Base-by-base conservation (phyloP, 2,113 vertebrate species). In the Nesoenas mayeri region DNA sequence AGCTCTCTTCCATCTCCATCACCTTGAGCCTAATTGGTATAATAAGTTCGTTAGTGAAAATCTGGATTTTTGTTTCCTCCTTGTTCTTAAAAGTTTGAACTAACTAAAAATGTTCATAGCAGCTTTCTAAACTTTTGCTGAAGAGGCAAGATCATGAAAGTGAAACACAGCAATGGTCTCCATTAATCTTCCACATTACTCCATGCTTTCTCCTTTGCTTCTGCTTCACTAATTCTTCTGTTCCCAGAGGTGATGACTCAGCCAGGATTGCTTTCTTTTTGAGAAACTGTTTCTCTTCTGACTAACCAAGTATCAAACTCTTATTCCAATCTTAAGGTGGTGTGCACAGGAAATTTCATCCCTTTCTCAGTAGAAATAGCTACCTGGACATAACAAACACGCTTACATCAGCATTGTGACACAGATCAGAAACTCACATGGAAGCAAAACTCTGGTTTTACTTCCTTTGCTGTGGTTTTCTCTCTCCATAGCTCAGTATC, bases 211-310 rank as follows among this genome's bases (percentile, higher is more conserved):
- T 65, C 19, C 56, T 50, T 53, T 38, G 26, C 47, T 90, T 66
- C 65, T 85, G 74, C 82, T 66, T 74, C 69, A 65, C 81, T 88
- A 79, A 79, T 70, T 47, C 70, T 80, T 21, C 54, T 38, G 26
- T 36, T 95, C 85, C 60, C 91, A 62, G 65, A 53, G 74, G 82
- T 61, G 80, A 89, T 88, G 91, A 90, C 70, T 92, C 93, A 88
- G 89, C 26, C 65, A 85, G 29, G 22, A 79, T 88, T 66, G 29
- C 47, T 47, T 64, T 65, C 56, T 56, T 53, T 73, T 24, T 70
- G 61, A 90, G 78, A 83, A 86, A 42, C 53, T n/a, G 19, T 57
- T 80, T 38, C 42, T 17, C 51, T 60, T 78, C 74, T 85, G 83
- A 58, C 75, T 74, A 88, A 62, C 51, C 57, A 75, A 91, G 79